Base-by-base conservation (phyloP, 2,888 invertebrate species). In the Rhagonycha fulva region DNA sequence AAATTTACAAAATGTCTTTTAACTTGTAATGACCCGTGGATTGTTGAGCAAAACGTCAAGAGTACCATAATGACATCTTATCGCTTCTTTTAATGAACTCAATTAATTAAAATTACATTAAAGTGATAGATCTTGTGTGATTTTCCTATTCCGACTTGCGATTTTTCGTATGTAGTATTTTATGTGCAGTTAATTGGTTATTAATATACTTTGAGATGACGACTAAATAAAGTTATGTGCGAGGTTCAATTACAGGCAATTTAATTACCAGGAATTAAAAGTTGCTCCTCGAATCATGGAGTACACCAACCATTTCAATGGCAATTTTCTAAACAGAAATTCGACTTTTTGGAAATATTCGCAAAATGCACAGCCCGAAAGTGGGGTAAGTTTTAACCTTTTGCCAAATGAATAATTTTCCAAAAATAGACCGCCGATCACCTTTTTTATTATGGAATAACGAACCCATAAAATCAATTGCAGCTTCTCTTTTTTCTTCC, bases 301-400 rank as follows among this genome's bases (percentile, higher is more conserved):
- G 70, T 83, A 82, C 77, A 79, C 79, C 69, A 81, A 81, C 68
- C 79, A 79, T 69, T 74, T 70, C 67, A 74, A 74, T 12, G 79
- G 78, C 63, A 78, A 79, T 74, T 82, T 82, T 74, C 71, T 83
- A 63, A 82, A 79, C n/a, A 73, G 82, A 66, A 81, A 83, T 72
- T 80, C 82, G 11, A 68, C 76, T 9, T 84, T 83, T 78, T 84
- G 84, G 84, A 84, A 84, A 73, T 84, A 82, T 75, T 71, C 71
- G 3, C 78, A 78, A 69, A 83, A 83, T 75, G 76, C 80, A 23
- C 81, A 82, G 61, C 75, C 82, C 24, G 84, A 84, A 82, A 84
- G 84, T 78, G 81, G 81, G 79, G 81, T 81, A 79, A 80, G 82
- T 79, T 23, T 14, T n/a, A 26, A 67, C 14, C 28, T 62, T n/a